Conservation (phyloP, 2,113 vertebrate species). For the Herpetotheres cachinnans region DNA sequence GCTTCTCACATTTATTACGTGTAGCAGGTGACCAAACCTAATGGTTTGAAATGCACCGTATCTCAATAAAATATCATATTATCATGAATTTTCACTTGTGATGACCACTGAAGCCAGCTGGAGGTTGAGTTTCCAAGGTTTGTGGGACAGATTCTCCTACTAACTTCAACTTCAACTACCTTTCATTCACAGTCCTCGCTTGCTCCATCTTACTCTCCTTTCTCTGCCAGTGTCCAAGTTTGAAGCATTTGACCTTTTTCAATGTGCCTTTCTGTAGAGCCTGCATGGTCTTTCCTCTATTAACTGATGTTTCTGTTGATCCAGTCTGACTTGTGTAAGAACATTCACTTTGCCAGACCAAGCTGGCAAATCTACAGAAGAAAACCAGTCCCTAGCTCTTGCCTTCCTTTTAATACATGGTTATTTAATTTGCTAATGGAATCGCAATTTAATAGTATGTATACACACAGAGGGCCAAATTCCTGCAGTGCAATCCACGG, state of each 20-base stretch:
- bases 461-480: constrained; percentile 1
- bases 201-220: neutral
- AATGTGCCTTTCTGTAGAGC: neutral
- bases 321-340: neutral
- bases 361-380: constrained; percentile 20
- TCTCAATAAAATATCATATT: neutral
- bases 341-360: neutral
- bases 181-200: neutral
- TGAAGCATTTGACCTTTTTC: neutral
- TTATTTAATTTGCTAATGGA: constrained; percentile 63
- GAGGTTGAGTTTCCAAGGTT: neutral
- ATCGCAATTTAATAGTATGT: neutral
- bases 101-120: neutral
- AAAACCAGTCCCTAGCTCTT: constrained; percentile 19
- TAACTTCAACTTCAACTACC: neutral
- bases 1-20: neutral
- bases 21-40: neutral
- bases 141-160: neutral
- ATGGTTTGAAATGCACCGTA: neutral
- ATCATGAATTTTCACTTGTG: neutral
- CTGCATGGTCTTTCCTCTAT: neutral
- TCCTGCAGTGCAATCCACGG: constrained; percentile 15
- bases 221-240: neutral
- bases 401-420: neutral
- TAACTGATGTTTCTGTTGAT: constrained; percentile 25